phyloP scores from a whole-genome alignment of 1,140 invertebrate species.

The Liolophura sinensis region DNA sequence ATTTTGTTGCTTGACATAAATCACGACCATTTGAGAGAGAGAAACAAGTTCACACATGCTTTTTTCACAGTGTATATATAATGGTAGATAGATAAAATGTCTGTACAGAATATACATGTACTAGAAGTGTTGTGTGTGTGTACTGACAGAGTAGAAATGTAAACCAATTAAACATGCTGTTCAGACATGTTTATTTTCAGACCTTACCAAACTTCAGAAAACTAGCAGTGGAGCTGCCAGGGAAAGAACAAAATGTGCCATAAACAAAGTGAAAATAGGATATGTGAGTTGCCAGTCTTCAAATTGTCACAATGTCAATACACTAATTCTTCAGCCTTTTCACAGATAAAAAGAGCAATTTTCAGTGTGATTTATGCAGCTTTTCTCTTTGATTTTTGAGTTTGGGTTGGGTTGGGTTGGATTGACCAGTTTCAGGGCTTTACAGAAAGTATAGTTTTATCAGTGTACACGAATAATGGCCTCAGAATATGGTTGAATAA shows the following conservation, averaged over 20 bases:
- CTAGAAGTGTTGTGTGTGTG: not conserved
- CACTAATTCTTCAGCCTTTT: too few relatives aligned
- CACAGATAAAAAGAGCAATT: too few relatives aligned
- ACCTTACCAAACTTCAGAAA: conserved; percentile 83
- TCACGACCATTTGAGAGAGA: too few relatives aligned
- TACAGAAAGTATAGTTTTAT: too few relatives aligned
- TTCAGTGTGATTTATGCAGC: too few relatives aligned
- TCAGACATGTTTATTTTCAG: conserved; percentile 45
- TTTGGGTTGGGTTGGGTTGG: too few relatives aligned
- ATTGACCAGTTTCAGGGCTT: too few relatives aligned
- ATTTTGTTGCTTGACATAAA: too few relatives aligned
- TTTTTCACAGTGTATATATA: not conserved
- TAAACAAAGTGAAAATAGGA: conserved; percentile 88
- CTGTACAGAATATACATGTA: conserved; percentile 4
- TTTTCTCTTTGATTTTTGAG: too few relatives aligned
- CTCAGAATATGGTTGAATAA: too few relatives aligned
- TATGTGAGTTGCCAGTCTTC: conserved; percentile 57
- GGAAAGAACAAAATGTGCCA: conserved; percentile 76
- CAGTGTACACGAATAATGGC: too few relatives aligned
- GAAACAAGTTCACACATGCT: too few relatives aligned
- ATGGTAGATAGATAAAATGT: not conserved
- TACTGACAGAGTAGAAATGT: not conserved
- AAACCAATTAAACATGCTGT: not conserved
- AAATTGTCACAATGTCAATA: not conserved
- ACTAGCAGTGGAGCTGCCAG: conserved; percentile 80